phyloP scores from a whole-genome alignment of 2,797 vertebrate genomes.

The Bufotes viridis region DNA sequence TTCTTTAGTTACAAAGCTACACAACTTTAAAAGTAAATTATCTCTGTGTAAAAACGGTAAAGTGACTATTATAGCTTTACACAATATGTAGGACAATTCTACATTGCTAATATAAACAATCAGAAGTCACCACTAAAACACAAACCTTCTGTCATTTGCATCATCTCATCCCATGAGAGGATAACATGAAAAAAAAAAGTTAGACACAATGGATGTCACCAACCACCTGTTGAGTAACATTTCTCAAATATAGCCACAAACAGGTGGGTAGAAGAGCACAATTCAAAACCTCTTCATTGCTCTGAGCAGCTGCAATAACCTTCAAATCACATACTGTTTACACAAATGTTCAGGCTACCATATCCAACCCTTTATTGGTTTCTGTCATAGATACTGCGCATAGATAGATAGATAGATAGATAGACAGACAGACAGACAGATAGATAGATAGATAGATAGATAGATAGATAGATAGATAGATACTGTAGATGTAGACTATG shows the following conservation, averaged over 20 bases:
- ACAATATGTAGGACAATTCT: background rate
- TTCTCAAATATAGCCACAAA: conserved; percentile 35
- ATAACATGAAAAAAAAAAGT: conserved; percentile 10
- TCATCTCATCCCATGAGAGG: background rate
- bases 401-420: background rate
- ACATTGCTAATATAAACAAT: background rate
- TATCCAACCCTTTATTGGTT: background rate
- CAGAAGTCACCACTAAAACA: background rate
- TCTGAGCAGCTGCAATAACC: conserved; percentile 31
- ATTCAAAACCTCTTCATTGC: background rate
- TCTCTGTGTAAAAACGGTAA: too few relatives aligned
- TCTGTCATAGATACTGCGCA: background rate
- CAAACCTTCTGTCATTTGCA: conserved; percentile 22
- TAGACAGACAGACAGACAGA: background rate
- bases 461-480: too few relatives aligned
- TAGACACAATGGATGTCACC: conserved; percentile 26
- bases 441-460: too few relatives aligned
- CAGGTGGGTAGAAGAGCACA: conserved; percentile 41
- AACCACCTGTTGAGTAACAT: conserved; percentile 50
- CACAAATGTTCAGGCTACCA: conserved; percentile 28
- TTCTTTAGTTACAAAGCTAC: too few relatives aligned
- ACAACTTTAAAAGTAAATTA: background rate
- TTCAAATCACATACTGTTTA: conserved; percentile 32
- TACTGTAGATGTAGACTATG: too few relatives aligned
- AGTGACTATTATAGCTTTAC: background rate